Evolutionary conservation across 2,888 invertebrate genomes (phyloP).

Genomic region (Leptinotarsa tumamoca): DNA sequence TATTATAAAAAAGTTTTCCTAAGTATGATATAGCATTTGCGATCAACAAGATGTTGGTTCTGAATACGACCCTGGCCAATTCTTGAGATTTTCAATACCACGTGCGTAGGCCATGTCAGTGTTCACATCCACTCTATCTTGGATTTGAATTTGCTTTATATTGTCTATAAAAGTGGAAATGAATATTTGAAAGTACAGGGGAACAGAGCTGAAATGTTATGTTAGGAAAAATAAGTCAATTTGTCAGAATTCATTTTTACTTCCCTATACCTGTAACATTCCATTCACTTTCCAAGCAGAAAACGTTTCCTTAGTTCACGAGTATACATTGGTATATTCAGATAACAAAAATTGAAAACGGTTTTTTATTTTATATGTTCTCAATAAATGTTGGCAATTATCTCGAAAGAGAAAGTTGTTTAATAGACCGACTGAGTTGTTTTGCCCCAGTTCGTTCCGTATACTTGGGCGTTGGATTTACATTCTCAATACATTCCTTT

Average conservation of each 20-base stretch:
- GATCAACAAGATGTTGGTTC: too few relatives aligned
- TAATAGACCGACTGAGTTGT: conserved; percentile 24
- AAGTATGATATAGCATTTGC: too few relatives aligned
- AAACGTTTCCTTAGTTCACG: background rate
- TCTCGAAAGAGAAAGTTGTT: conserved; percentile 34
- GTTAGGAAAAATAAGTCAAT: background rate
- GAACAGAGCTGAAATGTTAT: too few relatives aligned
- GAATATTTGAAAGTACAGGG: too few relatives aligned
- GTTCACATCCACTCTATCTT: too few relatives aligned
- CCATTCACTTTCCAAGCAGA: background rate
- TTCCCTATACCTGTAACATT: background rate
- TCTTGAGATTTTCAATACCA: too few relatives aligned
- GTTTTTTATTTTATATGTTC: conserved; percentile 2
- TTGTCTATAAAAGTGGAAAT: too few relatives aligned
- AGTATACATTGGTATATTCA: background rate
- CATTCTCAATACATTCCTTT: conserved; percentile 26
- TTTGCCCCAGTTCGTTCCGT: conserved; percentile 30
- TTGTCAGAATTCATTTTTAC: background rate
- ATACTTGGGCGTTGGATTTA: conserved; percentile 27
- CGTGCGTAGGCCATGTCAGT: too few relatives aligned
- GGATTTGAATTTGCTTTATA: too few relatives aligned
- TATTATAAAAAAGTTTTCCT: too few relatives aligned
- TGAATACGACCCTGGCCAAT: too few relatives aligned
- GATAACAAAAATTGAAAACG: conserved; percentile 2
- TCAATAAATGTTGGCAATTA: conserved; percentile 16